Conservation (phyloP, 2,113 vertebrate genomes). For the Myocastor coypus region DNA sequence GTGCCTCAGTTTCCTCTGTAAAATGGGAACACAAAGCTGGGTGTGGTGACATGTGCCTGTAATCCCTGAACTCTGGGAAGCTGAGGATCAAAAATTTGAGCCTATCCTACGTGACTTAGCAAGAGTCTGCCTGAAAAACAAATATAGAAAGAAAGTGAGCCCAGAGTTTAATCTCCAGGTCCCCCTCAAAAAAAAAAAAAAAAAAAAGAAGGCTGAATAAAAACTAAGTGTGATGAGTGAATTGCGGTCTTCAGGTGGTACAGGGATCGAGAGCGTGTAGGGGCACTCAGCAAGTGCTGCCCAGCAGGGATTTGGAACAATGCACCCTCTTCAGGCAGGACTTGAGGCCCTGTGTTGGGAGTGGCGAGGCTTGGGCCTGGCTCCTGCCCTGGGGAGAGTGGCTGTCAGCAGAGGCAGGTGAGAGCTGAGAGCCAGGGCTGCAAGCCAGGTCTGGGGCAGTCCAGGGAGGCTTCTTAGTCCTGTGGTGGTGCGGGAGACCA, state of each 20-base stretch:
- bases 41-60: neutral
- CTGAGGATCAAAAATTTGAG: neutral
- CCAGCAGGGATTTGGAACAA: fast-evolving
- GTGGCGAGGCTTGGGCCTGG: fast-evolving
- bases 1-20: neutral
- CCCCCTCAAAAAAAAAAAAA: neutral
- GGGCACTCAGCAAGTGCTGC: fast-evolving
- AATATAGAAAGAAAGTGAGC: neutral
- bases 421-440: no score
- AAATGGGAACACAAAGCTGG: neutral
- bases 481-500: neutral
- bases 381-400: neutral
- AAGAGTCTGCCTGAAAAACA: neutral
- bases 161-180: neutral
- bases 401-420: neutral
- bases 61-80: neutral
- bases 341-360: fast-evolving
- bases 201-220: neutral
- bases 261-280: fast-evolving
- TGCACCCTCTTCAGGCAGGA: neutral
- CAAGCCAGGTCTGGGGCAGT: neutral
- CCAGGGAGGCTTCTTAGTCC: neutral
- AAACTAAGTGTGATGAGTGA: neutral
- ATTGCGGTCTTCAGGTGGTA: fast-evolving
- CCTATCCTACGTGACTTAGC: neutral